Evolutionary conservation across 2,888 invertebrate genomes (phyloP).

Genomic region (Agriopis leucophaearia): DNA sequence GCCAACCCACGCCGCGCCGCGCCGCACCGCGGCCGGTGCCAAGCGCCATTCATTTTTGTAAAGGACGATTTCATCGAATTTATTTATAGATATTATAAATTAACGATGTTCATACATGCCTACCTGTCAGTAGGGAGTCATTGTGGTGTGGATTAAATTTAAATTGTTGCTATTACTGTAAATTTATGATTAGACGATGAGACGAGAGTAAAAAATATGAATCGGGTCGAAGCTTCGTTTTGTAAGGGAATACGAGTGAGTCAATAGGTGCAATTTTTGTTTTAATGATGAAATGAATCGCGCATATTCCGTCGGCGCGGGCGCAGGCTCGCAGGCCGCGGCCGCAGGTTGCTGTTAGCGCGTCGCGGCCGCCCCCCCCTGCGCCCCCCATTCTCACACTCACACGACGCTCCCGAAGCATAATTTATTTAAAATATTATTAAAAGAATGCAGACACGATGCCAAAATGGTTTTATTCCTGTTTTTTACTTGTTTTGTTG

Average conservation of each 20-base stretch:
- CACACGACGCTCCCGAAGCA: conserved; percentile 64
- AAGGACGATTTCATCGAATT: conserved; percentile 86
- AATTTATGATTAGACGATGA: conserved; percentile 78
- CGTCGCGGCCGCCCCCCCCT: conserved; percentile 35
- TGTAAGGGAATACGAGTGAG: conserved; percentile 81
- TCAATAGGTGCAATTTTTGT: conserved; percentile 84
- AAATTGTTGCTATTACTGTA: conserved; percentile 84
- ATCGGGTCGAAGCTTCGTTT: conserved; percentile 81
- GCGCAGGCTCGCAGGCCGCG: conserved; percentile 46
- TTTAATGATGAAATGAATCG: conserved; percentile 76
- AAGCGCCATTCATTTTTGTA: conserved; percentile 65
- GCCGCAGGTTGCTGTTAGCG: conserved; percentile 42
- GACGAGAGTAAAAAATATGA: conserved; percentile 79
- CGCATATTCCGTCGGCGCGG: conserved; percentile 45
- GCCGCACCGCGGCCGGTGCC: conserved; percentile 46
- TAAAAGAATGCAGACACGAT: conserved; percentile 83
- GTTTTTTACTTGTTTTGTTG: conserved; percentile 85
- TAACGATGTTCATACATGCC: conserved; percentile 78
- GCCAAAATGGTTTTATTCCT: conserved; percentile 86
- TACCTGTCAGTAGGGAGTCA: conserved; percentile 75
- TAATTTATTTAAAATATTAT: conserved; percentile 78
- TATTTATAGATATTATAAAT: conserved; percentile 85
- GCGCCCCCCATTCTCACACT: no score
- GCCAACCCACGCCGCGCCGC: conserved; percentile 37
- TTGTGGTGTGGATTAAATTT: conserved; percentile 82